Percentiles rank a stretch among this genome's conserved stretches.
phyloP scores from a whole-genome alignment of 2,888 invertebrate species.

The Alloplasta piceator region DNA sequence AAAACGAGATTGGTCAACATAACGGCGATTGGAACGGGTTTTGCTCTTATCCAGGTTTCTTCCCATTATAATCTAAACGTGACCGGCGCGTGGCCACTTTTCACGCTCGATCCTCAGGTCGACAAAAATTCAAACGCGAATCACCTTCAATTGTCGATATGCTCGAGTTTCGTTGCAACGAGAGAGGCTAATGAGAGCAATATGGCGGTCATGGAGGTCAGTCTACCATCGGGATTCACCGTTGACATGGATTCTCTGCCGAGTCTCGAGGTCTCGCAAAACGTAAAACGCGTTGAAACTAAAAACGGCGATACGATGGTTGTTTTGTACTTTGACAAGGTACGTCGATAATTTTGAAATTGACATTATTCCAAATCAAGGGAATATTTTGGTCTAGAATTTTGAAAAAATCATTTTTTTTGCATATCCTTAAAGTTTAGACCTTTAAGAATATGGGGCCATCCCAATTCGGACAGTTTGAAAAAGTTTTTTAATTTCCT shows the following conservation, averaged over 20 bases:
- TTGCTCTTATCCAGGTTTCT: conserved; percentile 90
- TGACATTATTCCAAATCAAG: too few species aligned
- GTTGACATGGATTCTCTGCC: conserved; percentile 91
- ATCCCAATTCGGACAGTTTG: too few species aligned
- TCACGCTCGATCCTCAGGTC: conserved; percentile 93
- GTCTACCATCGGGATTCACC: conserved; percentile 95
- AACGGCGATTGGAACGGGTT: conserved; percentile 91
- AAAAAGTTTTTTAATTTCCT: too few species aligned
- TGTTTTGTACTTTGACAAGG: conserved; percentile 89
- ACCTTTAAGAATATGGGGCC: too few species aligned
- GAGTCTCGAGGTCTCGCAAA: conserved; percentile 85
- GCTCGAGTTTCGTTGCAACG: conserved; percentile 89
- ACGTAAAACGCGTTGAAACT: conserved; percentile 88
- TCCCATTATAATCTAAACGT: conserved; percentile 94
- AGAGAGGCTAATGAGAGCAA: conserved; percentile 90
- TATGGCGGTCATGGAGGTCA: conserved; percentile 95
- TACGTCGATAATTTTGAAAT: conserved; percentile 78
- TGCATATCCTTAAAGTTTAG: not conserved
- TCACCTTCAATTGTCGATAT: conserved; percentile 92
- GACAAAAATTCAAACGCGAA: conserved; percentile 91
- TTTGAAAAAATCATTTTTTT: conserved; percentile 6
- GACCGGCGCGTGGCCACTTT: conserved; percentile 94
- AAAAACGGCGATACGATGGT: conserved; percentile 87
- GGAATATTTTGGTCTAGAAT: not conserved
- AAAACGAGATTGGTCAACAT: conserved; percentile 88